phyloP scores from a whole-genome alignment of 2,888 invertebrate genomes.

The Leptinotarsa juncta region DNA sequence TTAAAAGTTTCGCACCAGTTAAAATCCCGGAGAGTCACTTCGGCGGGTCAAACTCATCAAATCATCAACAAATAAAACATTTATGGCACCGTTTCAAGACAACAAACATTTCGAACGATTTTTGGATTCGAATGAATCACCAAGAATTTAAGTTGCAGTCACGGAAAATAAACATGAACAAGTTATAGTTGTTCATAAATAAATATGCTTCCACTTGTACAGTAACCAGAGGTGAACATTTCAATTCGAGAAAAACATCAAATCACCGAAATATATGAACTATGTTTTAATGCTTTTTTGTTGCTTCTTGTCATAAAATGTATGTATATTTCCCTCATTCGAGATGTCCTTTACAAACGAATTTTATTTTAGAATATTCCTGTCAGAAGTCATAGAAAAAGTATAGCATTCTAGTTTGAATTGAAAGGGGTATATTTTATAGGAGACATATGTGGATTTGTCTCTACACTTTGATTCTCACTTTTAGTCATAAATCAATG shows the following conservation, averaged over 20 bases:
- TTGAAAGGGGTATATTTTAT: no score
- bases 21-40: slow-evolving; percentile 11
- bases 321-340: no score
- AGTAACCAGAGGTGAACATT: neutral
- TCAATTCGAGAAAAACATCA: neutral
- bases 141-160: neutral
- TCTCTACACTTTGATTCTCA: no score
- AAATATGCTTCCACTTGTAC: neutral
- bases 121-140: slow-evolving; percentile 1
- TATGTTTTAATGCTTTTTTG: no score
- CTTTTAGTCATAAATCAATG: no score
- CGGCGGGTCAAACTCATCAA: slow-evolving; percentile 11
- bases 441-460: no score
- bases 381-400: no score
- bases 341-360: no score
- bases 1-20: neutral
- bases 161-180: slow-evolving; percentile 3
- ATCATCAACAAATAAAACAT: slow-evolving; percentile 22
- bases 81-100: slow-evolving; percentile 13
- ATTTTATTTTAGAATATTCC: no score
- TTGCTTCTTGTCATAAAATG: no score
- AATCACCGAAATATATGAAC: no score
- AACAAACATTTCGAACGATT: slow-evolving; percentile 6
- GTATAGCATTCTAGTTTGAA: no score
- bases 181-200: neutral